phyloP scores from a whole-genome alignment of 2,888 invertebrate genomes.

The Amphipyra tragopoginis region DNA sequence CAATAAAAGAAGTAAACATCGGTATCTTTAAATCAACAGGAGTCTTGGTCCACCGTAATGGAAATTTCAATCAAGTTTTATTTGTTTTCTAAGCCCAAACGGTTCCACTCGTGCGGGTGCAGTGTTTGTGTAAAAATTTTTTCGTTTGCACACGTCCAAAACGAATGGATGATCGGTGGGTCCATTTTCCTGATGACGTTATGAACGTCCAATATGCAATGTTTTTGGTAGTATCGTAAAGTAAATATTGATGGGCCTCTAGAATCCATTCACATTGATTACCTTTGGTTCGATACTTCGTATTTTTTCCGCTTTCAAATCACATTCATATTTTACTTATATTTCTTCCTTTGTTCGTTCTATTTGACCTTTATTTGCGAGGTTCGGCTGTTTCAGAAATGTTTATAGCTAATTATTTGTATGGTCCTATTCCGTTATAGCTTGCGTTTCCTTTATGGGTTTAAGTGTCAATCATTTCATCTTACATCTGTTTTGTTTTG shows the following conservation, averaged over 20 bases:
- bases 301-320: constrained; percentile 36
- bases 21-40: constrained; percentile 3
- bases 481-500: too few relatives aligned
- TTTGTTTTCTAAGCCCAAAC: constrained; percentile 7
- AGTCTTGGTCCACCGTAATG: neutral
- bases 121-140: neutral
- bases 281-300: constrained; percentile 12
- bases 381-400: constrained; percentile 1
- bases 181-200: constrained; percentile 21
- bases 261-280: constrained; percentile 37
- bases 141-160: constrained; percentile 6
- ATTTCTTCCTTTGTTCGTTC: constrained; percentile 28
- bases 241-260: constrained; percentile 44
- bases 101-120: neutral
- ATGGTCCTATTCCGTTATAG: constrained; percentile 5
- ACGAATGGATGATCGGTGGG: neutral
- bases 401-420: neutral
- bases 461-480: neutral
- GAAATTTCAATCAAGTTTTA: constrained; percentile 9
- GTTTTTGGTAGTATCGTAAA: constrained; percentile 26
- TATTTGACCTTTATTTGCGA: constrained; percentile 2
- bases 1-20: constrained; percentile 10
- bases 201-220: constrained; percentile 11
- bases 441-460: neutral
- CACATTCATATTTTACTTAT: constrained; percentile 32